Conservation (phyloP, 2,113 vertebrate genomes). For the Lathamus discolor region DNA sequence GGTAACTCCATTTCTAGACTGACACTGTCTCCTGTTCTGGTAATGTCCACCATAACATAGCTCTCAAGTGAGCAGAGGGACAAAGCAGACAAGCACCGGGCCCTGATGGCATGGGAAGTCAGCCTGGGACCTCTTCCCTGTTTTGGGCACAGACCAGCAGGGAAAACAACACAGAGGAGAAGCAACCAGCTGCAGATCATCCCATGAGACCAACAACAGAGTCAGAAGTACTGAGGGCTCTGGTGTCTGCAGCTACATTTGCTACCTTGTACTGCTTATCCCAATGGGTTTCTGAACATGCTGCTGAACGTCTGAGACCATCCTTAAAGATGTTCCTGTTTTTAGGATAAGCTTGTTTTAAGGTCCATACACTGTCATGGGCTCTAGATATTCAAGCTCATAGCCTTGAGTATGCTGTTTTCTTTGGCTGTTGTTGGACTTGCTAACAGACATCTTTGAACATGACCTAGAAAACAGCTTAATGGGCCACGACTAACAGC, state of each 20-base stretch:
- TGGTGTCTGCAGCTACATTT: background rate
- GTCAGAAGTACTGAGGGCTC: background rate
- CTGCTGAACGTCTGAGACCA: background rate
- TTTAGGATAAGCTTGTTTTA: background rate
- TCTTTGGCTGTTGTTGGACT: background rate
- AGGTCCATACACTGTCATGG: background rate
- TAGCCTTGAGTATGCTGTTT: background rate
- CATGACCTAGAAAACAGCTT: background rate
- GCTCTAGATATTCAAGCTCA: background rate
- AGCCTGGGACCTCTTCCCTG: background rate
- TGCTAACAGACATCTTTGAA: background rate
- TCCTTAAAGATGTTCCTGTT: background rate
- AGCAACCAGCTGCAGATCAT: accelerated
- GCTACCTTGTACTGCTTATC: background rate
- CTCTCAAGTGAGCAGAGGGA: background rate
- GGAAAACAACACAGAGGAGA: background rate
- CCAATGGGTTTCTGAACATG: background rate
- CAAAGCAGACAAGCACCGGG: background rate
- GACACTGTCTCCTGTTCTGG: background rate
- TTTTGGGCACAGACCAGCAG: background rate
- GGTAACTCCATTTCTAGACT: background rate
- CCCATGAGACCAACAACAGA: background rate
- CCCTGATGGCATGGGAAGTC: background rate
- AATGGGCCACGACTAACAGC: background rate
- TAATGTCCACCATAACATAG: background rate